Evolutionary conservation across 2,888 invertebrate species (phyloP).

Genomic region (Parasteatoda lunata): DNA sequence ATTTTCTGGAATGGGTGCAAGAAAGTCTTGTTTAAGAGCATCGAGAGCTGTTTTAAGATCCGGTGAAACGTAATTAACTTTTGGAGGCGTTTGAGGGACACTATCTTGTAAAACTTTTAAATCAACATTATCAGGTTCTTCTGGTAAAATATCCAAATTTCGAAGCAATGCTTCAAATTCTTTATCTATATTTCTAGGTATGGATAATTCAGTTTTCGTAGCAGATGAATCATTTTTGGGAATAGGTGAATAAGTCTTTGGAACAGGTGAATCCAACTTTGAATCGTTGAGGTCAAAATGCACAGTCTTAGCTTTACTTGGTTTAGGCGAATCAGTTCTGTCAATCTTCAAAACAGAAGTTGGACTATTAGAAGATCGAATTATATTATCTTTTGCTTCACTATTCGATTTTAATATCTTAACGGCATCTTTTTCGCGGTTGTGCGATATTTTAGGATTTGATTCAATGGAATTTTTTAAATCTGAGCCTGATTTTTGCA

Average conservation of each 20-base stretch:
- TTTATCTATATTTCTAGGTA: slow-evolving; percentile 44
- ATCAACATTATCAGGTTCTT: slow-evolving; percentile 8
- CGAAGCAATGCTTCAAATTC: slow-evolving; percentile 43
- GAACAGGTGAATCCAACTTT: neutral
- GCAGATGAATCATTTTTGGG: neutral
- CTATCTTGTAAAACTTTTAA: neutral
- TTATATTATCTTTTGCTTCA: slow-evolving; percentile 5
- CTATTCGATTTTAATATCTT: neutral
- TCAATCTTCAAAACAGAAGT: slow-evolving; percentile 43
- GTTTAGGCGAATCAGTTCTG: slow-evolving; percentile 39
- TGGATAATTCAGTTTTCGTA: neutral
- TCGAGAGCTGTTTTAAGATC: slow-evolving; percentile 35
- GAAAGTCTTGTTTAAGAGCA: slow-evolving; percentile 39
- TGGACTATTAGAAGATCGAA: neutral
- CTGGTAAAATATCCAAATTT: slow-evolving; percentile 49
- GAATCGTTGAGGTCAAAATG: slow-evolving; percentile 39
- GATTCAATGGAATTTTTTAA: no score
- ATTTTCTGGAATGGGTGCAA: slow-evolving; percentile 48
- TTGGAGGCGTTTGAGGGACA: neutral
- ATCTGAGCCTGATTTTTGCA: no score
- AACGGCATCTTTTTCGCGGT: neutral
- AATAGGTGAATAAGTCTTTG: neutral
- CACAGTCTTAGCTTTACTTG: slow-evolving; percentile 32
- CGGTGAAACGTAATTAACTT: slow-evolving; percentile 15
- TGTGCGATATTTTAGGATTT: no score